phyloP scores from a whole-genome alignment of 2,797 vertebrate species.

The Spinibarbus caldwelli region DNA sequence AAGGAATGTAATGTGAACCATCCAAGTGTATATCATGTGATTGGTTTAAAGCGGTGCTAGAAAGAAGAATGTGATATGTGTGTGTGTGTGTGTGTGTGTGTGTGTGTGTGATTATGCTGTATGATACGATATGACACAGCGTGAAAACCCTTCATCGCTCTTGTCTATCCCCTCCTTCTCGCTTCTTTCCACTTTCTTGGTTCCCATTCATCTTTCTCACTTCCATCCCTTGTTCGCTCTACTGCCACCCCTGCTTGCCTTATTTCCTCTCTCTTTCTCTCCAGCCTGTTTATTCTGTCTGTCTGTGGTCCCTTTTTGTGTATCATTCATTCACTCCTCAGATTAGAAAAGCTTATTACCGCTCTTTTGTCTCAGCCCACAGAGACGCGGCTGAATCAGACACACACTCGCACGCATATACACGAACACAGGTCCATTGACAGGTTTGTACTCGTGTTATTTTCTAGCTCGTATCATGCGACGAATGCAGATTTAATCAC shows the following conservation, averaged over 20 bases:
- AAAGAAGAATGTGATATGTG: neutral
- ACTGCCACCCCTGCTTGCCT: slow-evolving; percentile 58
- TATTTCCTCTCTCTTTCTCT: slow-evolving; percentile 61
- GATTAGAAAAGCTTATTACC: slow-evolving; percentile 83
- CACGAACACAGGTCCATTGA: slow-evolving; percentile 51
- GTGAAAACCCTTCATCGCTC: slow-evolving; percentile 62
- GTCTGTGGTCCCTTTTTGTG: slow-evolving; percentile 78
- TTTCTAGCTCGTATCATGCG: slow-evolving; percentile 1
- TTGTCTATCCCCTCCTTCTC: neutral
- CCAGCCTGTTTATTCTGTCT: slow-evolving; percentile 81
- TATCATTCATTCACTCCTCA: slow-evolving; percentile 78
- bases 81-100: neutral
- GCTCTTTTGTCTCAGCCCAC: slow-evolving; percentile 75
- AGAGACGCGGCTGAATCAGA: slow-evolving; percentile 64
- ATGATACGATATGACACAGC: slow-evolving; percentile 28
- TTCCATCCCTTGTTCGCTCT: slow-evolving; percentile 58
- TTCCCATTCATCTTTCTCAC: slow-evolving; percentile 44
- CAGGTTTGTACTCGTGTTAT: slow-evolving; percentile 21
- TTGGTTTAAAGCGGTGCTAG: slow-evolving; percentile 33
- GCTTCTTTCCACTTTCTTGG: neutral
- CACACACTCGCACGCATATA: slow-evolving; percentile 57
- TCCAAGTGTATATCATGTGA: slow-evolving; percentile 47
- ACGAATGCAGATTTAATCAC: slow-evolving; percentile 35
- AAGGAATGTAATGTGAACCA: slow-evolving; percentile 61
- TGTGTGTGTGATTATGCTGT: slow-evolving; percentile 15